phyloP scores from a whole-genome alignment of 2,888 invertebrate species.

The Lycaena phlaeas region DNA sequence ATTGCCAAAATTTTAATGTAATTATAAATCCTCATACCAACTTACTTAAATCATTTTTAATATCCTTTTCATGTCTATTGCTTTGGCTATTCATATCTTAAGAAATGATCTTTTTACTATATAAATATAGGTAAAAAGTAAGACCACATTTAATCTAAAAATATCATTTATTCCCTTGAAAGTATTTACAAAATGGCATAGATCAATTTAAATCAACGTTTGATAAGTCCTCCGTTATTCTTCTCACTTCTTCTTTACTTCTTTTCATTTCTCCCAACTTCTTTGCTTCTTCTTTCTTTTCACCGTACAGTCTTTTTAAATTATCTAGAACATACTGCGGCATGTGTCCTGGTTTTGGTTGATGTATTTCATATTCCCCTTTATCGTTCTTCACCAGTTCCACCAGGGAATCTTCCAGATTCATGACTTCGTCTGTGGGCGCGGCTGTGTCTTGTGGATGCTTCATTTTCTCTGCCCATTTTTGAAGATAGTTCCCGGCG shows the following conservation, averaged over 20 bases:
- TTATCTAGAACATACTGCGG: slow-evolving; percentile 45
- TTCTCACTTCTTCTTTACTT: slow-evolving; percentile 47
- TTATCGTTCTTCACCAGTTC: slow-evolving; percentile 49
- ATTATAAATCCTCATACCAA: too few relatives aligned
- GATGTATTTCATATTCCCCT: slow-evolving; percentile 57
- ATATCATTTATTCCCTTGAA: slow-evolving; percentile 19
- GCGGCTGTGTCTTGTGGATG: slow-evolving; percentile 27
- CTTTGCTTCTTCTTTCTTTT: slow-evolving; percentile 43
- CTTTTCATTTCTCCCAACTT: slow-evolving; percentile 33
- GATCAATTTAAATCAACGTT: slow-evolving; percentile 70
- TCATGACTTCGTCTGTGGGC: slow-evolving; percentile 41
- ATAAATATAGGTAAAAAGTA: too few relatives aligned
- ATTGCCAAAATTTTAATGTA: too few relatives aligned
- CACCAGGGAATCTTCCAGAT: slow-evolving; percentile 54
- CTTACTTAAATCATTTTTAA: too few relatives aligned
- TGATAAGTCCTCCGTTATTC: slow-evolving; percentile 73
- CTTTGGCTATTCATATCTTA: too few relatives aligned
- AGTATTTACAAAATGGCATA: neutral
- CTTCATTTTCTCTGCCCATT: slow-evolving; percentile 75
- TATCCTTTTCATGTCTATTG: too few relatives aligned
- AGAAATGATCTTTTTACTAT: too few relatives aligned
- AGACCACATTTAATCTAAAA: too few relatives aligned
- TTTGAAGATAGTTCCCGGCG: slow-evolving; percentile 70
- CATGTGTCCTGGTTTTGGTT: slow-evolving; percentile 52
- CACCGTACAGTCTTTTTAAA: slow-evolving; percentile 41